phyloP scores from a whole-genome alignment of 2,888 invertebrate species.

The Apamea sordens region DNA sequence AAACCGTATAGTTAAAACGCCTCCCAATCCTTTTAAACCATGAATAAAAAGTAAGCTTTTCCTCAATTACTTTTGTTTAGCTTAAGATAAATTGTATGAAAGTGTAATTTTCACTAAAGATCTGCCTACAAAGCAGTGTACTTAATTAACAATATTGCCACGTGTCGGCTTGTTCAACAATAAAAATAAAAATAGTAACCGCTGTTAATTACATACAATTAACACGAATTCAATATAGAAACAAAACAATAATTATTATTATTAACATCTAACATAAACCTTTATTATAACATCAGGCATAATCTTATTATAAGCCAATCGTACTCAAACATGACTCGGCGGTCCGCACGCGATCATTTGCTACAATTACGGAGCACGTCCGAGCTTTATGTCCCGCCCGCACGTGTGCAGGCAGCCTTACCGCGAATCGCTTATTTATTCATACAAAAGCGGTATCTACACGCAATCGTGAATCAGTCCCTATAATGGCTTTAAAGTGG shows the following conservation, averaged over 20 bases:
- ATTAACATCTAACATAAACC: slow-evolving; percentile 44
- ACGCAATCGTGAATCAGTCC: slow-evolving; percentile 67
- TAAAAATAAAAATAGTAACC: background rate
- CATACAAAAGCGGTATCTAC: slow-evolving; percentile 68
- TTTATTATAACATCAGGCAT: slow-evolving; percentile 61
- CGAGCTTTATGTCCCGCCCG: slow-evolving; percentile 68
- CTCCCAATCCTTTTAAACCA: background rate
- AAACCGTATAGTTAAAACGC: background rate
- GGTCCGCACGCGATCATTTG: slow-evolving; percentile 70
- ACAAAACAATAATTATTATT: slow-evolving; percentile 22
- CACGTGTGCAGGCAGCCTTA: slow-evolving; percentile 69
- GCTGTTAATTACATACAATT: slow-evolving; percentile 21
- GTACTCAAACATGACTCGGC: slow-evolving; percentile 62
- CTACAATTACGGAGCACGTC: slow-evolving; percentile 72
- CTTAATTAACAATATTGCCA: background rate
- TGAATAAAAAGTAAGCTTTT: background rate
- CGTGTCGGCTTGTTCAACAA: background rate
- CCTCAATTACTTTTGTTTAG: background rate
- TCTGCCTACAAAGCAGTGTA: background rate
- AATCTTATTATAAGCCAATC: slow-evolving; percentile 67
- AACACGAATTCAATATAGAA: slow-evolving; percentile 27
- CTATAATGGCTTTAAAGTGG: slow-evolving; percentile 67
- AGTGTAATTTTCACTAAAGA: background rate
- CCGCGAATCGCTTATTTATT: slow-evolving; percentile 69
- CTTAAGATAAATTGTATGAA: background rate